A percentile compares a stretch with the other conserved stretches of the same genome.
Conservation (phyloP, 1,140 invertebrate genomes). For the Tetranychus cinnabarinus region DNA sequence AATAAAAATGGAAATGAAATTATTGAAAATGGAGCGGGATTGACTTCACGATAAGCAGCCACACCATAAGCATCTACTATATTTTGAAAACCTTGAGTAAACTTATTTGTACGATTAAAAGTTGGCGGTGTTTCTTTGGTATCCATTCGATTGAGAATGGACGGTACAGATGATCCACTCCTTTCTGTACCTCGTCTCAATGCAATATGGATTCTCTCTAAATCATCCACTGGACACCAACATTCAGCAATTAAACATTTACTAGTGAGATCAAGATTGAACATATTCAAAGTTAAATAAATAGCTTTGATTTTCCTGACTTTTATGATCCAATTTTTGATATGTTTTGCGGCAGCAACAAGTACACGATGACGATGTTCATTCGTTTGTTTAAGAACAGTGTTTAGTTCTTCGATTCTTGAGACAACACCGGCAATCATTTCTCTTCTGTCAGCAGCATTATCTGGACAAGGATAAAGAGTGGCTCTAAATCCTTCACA, state of each 20-base stretch:
- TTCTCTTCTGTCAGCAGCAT: conserved; percentile 58
- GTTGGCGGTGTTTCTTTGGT: conserved; percentile 23
- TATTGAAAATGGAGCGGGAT: conserved; percentile 52
- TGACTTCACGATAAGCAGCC: conserved; percentile 27
- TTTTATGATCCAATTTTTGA: conserved; percentile 81
- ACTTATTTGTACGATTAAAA: conserved; percentile 29
- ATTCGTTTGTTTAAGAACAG: conserved; percentile 69
- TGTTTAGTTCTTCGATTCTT: conserved; percentile 70
- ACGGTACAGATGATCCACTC: conserved; percentile 22
- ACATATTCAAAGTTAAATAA: conserved; percentile 72
- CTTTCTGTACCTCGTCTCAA: conserved; percentile 50
- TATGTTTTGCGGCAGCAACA: conserved; percentile 68
- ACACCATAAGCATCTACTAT: conserved; percentile 29
- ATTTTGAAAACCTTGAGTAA: conserved; percentile 25
- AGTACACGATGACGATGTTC: conserved; percentile 73
- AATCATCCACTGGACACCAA: conserved; percentile 82
- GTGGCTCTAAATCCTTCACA: conserved; percentile 58
- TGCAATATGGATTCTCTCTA: conserved; percentile 67
- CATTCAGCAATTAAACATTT: conserved; percentile 74
- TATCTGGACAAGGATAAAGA: conserved; percentile 81
- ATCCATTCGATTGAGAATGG: conserved; percentile 26
- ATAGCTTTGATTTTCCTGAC: conserved; percentile 78
- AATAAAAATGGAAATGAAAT: conserved; percentile 86
- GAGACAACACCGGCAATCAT: conserved; percentile 85
- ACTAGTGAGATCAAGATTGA: conserved; percentile 79